These are phyloP conservation scores for Garrulus glandarius DNA, from an alignment of 2,797 vertebrate species.

Conservation along the genomic window DNA sequence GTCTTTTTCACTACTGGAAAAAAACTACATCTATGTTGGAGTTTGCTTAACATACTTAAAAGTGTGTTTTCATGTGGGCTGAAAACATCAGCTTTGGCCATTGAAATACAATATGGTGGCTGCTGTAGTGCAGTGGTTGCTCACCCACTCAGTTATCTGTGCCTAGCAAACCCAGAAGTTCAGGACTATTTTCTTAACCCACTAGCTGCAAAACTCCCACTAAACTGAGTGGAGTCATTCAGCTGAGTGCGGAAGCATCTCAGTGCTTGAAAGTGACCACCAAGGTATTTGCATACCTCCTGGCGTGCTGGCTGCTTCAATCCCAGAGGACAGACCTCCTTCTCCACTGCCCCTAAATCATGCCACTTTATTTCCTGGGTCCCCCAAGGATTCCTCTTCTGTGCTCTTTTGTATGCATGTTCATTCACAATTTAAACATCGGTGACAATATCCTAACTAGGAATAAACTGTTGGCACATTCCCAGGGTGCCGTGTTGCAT, in stretches of 20 bases:
- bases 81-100: not conserved
- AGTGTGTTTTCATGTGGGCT: not conserved
- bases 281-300: conserved; percentile 15
- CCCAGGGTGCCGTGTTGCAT: not conserved
- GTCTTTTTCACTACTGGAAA: not conserved
- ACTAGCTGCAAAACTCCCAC: not conserved
- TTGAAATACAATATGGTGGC: not conserved
- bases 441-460: not conserved
- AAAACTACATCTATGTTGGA: not conserved
- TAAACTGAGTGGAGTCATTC: conserved; percentile 48
- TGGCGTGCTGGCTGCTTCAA: not conserved
- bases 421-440: conserved; percentile 21
- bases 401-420: not conserved
- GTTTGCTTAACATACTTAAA: not conserved
- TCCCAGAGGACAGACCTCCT: not conserved
- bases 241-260: not conserved
- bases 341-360: not conserved
- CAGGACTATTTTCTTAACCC: conserved; percentile 16
- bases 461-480: not conserved
- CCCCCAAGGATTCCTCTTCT: not conserved
- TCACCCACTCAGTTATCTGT: not conserved
- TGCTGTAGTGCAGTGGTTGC: not conserved
- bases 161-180: not conserved
- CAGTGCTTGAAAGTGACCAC: conserved; percentile 8
- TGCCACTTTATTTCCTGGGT: not conserved